These are phyloP conservation scores for Drosophila lowei DNA, from an alignment of 1,140 invertebrate species.

Conservation along the genomic window DNA sequence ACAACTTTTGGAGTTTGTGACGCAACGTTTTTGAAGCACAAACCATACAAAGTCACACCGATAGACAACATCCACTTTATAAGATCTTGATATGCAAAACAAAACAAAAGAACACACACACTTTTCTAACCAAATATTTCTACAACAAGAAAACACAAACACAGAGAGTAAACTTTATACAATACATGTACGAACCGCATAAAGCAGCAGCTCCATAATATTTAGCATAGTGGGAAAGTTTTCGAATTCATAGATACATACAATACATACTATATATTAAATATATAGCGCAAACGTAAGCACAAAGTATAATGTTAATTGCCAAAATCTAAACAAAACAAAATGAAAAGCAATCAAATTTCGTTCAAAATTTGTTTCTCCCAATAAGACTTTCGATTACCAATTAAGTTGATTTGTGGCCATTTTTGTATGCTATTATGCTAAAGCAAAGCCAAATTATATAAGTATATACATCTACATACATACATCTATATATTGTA, in stretches of 20 bases:
- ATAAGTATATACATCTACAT: slow-evolving; percentile 30
- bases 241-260: slow-evolving; percentile 53
- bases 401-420: slow-evolving; percentile 33
- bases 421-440: slow-evolving; percentile 26
- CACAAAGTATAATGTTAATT: slow-evolving; percentile 63
- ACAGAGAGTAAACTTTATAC: slow-evolving; percentile 29
- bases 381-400: slow-evolving; percentile 33
- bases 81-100: slow-evolving; percentile 59
- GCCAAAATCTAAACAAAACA: slow-evolving; percentile 53
- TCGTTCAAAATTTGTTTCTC: slow-evolving; percentile 27
- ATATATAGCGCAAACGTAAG: slow-evolving; percentile 50
- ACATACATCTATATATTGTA: slow-evolving; percentile 24
- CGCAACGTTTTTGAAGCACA: slow-evolving; percentile 20
- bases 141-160: slow-evolving; percentile 32
- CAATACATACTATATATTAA: slow-evolving; percentile 35
- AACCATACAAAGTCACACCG: slow-evolving; percentile 18
- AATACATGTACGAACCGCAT: slow-evolving; percentile 27
- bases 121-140: slow-evolving; percentile 63
- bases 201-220: slow-evolving; percentile 47
- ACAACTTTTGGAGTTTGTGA: slow-evolving; percentile 46
- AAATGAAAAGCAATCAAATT: slow-evolving; percentile 51
- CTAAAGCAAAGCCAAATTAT: slow-evolving; percentile 54
- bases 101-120: slow-evolving; percentile 38
- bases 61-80: slow-evolving; percentile 41
- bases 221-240: slow-evolving; percentile 51